Evolutionary conservation across 1,140 invertebrate species (phyloP).

Genomic region (Papilio aristodemus): DNA sequence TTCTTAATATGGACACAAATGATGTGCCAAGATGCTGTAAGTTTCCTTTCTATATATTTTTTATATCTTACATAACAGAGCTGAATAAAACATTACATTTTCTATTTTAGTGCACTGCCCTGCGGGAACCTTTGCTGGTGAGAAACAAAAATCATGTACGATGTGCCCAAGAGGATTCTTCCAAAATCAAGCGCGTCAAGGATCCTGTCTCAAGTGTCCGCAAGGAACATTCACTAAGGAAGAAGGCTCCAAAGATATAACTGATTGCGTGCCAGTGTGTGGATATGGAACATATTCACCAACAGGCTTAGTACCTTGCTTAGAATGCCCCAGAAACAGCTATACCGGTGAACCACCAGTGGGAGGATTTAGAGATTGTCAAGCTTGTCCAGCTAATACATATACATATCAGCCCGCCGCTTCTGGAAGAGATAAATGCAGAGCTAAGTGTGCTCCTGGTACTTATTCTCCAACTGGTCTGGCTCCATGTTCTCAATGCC

Average conservation of each 20-base stretch:
- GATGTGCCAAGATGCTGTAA: conserved; percentile 95
- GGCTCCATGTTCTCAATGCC: conserved; percentile 96
- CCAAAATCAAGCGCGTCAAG: conserved; percentile 94
- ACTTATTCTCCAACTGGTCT: conserved; percentile 97
- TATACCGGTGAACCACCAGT: conserved; percentile 93
- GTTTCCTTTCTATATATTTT: conserved; percentile 63
- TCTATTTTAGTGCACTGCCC: conserved; percentile 92
- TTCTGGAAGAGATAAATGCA: conserved; percentile 90
- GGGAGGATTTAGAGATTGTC: conserved; percentile 96
- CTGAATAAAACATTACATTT: neutral
- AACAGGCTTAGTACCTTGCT: conserved; percentile 95
- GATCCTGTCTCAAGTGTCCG: conserved; percentile 92
- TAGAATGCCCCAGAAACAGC: conserved; percentile 96
- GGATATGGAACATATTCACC: conserved; percentile 97
- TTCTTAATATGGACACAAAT: conserved; percentile 94
- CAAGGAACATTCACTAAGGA: conserved; percentile 95
- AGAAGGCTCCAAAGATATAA: conserved; percentile 91
- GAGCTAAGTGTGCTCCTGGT: conserved; percentile 95
- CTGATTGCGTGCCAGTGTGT: conserved; percentile 95
- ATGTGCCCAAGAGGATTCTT: conserved; percentile 94
- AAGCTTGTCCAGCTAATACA: conserved; percentile 93
- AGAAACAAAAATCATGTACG: conserved; percentile 93
- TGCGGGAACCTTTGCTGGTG: conserved; percentile 94
- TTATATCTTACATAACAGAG: conserved; percentile 22
- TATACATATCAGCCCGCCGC: conserved; percentile 96